Base-by-base conservation (phyloP, 2,888 invertebrate genomes). In the Salpingus planirostris region DNA sequence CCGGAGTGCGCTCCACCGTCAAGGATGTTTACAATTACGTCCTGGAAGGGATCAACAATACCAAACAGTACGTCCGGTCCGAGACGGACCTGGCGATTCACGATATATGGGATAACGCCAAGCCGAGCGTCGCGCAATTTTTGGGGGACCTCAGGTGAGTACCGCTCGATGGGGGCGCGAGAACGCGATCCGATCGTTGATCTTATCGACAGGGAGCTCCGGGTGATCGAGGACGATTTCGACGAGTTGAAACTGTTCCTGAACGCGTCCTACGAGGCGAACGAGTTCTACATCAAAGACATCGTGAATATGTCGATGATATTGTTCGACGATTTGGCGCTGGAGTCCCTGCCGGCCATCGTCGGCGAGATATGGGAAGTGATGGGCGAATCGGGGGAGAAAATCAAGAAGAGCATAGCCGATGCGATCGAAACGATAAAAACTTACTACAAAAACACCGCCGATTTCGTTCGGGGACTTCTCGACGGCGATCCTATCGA, bases 261-360 rank as follows among this genome's bases (percentile, higher is more conserved):
- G 1, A 85, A 87, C 57, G 70, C 78, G 27, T 87, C 88, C 0
- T 88, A 87, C 49, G 70, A 80, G 29, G 74, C 76, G 0, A 88
- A 89, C 51, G 88, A 88, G 42, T 89, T 89, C 55, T 88, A 88
- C 51, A 76, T 88, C 2, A 81, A 80, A 57, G 81, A 88, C 51
- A 73, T 86, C 1, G 76, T 82, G 0, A 76, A 75, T 34, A 75
- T 82, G 34, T 75, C 78, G 0, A 66, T 79, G 21, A 76, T 77
- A 29, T 70, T 86, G 2, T 63, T 85, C 24, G 86, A 89, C 46
- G 86, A 89, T 56, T 68, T 88, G 56, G 80, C 87, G 0, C 71
- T 87, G 26, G 79, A 86, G 48, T 80, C 81, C 1, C 55, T 88
- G 29, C 88, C 88, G 0, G 82, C 80, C 26, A 83, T 88, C 13